Base-by-base conservation (phyloP, 2,888 invertebrate species). In the Saturnia japonica region DNA sequence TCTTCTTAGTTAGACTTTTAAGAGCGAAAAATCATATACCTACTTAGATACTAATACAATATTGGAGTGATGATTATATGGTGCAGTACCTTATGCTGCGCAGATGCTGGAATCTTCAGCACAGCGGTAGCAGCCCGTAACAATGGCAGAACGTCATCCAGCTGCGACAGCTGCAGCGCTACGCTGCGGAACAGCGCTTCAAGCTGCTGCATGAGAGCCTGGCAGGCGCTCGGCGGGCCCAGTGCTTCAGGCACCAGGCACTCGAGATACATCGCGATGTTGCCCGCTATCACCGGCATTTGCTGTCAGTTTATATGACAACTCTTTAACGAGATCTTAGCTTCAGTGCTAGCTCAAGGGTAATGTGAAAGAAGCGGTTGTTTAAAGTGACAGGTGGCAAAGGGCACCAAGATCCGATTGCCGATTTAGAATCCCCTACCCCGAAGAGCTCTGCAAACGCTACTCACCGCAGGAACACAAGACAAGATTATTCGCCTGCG, bases 231-330 rank as follows among this genome's bases (percentile, higher is more conserved):
- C 1, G 95, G 95, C 60, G 96, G 95, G 6, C 96, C 96, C 69
- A 96, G 94, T 25, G 96, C 96, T 82, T 98, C 97, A 76, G 98
- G 95, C 12, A 98, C 97, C 71, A 99, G 94, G 88, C 97, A 98
- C 83, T 98, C 98, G 83, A 99, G 95, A 91, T 99, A 99, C 86
- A 97, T 97, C 1, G 98, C 97, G 85, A 99, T 96, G 91, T 99
- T 99, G 85, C 97, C 96, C 71, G 99, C 94, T 76, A 99, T 96
- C 51, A 96, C 95, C 11, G 96, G 96, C 73, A 99, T 93, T 90
- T 92, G 91, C 93, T 93, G 79, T 0, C 12, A 67, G 1, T 45
- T 22, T 43, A 16, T 1, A 51, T 25, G 54, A 19, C 16, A 40
- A 12, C 25, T 11, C 51, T n/a, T n/a, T n/a, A n/a, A 45, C 45